Base-by-base conservation (phyloP, 2,888 invertebrate species). In the Diabrotica balteata region DNA sequence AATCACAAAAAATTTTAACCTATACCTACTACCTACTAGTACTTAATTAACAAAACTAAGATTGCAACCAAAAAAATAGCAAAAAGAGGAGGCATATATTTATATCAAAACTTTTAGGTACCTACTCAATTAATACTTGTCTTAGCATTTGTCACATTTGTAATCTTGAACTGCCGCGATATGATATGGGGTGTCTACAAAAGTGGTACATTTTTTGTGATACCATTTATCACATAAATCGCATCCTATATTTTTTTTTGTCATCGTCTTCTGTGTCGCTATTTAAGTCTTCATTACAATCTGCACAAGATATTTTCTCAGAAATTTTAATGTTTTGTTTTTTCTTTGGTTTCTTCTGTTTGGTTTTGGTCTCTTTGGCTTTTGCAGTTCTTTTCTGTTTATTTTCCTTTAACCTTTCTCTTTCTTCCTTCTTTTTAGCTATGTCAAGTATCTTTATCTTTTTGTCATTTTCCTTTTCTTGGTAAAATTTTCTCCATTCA, bases 241-340 rank as follows among this genome's bases (percentile, higher is more conserved):
- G 43, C 63, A 63, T 10, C 63, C 63, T 32, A 63, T 63, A 49
- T 58, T 58, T 58, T 53, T 63, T n/a, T 17, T 55, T 58, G 57
- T 63, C 63, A n/a, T 63, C 63, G 43, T 63, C 58, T 47, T 63
- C 57, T 42, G 58, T 63, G 44, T 57, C 63, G 43, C 63, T 63
- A 42, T 49, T 63, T 22, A 63, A 42, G 10, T 32, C 58, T 49
- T 63, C 63, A 32, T 63, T 9, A 57, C 49, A 63, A 9, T 46
- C 7, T 17, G 63, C 55, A 57, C 63, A 58, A 43, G 55, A 32
- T 45, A 58, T 57, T 42, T 47, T 58, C 32, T 32, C 32, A 32
- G 32, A 32, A 45, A 17, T 32, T 2, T 32, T 50, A 32, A n/a
- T 44, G 42, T 43, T 44, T 60, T 22, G 32, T 60, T 50, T 51